Conservation (phyloP, 2,113 vertebrate species). For the Chloebia gouldiae region DNA sequence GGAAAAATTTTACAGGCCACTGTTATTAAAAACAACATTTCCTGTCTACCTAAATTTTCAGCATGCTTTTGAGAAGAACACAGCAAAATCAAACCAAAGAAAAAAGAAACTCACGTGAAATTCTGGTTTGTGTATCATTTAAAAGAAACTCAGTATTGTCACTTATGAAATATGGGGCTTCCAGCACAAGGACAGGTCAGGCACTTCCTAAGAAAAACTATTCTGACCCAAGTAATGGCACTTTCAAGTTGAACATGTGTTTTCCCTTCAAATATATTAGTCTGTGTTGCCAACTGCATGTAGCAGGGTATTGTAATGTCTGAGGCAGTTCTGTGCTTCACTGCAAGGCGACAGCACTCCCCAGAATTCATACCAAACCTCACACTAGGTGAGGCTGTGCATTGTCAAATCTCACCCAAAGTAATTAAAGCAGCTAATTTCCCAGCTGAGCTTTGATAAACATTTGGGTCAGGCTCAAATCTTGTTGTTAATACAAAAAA, state of each 20-base stretch:
- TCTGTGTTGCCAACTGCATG: not conserved
- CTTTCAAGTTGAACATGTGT: not conserved
- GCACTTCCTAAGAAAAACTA: not conserved
- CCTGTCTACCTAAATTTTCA: not conserved
- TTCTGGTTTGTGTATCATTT: not conserved
- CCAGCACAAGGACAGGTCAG: slow-evolving; percentile 38
- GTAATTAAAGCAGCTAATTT: not conserved
- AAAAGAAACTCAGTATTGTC: not conserved
- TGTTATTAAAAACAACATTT: not conserved
- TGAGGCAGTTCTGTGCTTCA: not conserved
- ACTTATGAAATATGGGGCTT: not conserved
- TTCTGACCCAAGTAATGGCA: not conserved
- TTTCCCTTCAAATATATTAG: not conserved
- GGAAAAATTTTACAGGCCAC: slow-evolving; percentile 55
- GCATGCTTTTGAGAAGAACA: slow-evolving; percentile 25
- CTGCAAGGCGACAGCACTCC: not conserved
- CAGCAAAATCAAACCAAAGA: not conserved
- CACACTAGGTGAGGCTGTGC: not conserved
- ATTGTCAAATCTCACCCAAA: not conserved
- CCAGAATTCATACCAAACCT: not conserved
- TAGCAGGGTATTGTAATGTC: accelerated
- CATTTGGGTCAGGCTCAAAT: not conserved
- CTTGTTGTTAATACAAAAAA: not conserved
- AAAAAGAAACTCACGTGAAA: slow-evolving; percentile 4
- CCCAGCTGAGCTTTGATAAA: not conserved